These are phyloP conservation scores for Rhyzopertha dominica DNA, from an alignment of 1,140 invertebrate species.

Conservation along the genomic window DNA sequence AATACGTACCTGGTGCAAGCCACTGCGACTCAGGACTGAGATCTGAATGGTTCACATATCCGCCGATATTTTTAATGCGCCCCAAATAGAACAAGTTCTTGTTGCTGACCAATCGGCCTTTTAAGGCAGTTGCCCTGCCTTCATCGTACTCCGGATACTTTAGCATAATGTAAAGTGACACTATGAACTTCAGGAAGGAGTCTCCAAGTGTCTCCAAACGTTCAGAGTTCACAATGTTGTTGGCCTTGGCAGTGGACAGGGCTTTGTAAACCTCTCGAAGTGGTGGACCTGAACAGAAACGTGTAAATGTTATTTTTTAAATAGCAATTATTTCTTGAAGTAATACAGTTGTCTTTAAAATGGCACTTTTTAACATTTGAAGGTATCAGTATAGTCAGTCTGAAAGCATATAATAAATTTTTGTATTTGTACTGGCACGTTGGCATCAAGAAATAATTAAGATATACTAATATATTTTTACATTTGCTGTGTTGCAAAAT, in stretches of 20 bases:
- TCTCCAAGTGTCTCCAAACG: conserved; percentile 83
- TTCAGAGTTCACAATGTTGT: conserved; percentile 79
- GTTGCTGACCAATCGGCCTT: conserved; percentile 75
- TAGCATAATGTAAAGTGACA: conserved; percentile 67
- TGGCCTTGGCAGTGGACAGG: conserved; percentile 63
- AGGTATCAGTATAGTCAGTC: too few relatives aligned
- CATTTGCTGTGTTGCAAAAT: too few relatives aligned
- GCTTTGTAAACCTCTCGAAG: conserved; percentile 51
- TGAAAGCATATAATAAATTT: too few relatives aligned
- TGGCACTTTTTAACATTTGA: too few relatives aligned
- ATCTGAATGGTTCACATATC: conserved; percentile 57
- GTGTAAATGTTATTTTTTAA: too few relatives aligned
- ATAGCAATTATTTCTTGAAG: too few relatives aligned
- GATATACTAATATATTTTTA: too few relatives aligned
- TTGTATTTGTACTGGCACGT: too few relatives aligned
- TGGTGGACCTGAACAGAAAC: conserved; percentile 20
- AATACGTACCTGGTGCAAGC: conserved; percentile 63
- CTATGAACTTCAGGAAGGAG: conserved; percentile 79
- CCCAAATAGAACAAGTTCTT: conserved; percentile 70
- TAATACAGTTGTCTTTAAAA: too few relatives aligned
- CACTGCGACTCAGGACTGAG: conserved; percentile 64
- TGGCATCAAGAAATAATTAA: too few relatives aligned
- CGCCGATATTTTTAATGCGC: conserved; percentile 49
- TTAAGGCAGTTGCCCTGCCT: conserved; percentile 70
- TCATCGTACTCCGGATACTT: conserved; percentile 66